Conservation (phyloP, 1,140 invertebrate species). For the Pseudomyrmex gracilis region DNA sequence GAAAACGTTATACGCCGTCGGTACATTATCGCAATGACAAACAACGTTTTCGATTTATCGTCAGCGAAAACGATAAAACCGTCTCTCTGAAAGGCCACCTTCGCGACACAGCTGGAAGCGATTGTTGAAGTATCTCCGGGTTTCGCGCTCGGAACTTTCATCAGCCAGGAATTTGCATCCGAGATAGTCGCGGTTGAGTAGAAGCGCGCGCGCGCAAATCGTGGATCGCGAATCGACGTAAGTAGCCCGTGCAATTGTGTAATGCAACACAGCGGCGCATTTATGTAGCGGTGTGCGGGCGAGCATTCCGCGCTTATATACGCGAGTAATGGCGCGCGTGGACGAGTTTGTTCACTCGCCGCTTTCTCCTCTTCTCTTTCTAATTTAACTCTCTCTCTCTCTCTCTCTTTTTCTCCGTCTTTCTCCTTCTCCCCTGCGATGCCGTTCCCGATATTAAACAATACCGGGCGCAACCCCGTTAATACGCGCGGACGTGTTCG, state of each 20-base stretch:
- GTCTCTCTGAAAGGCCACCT: constrained; percentile 12
- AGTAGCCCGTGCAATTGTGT: constrained; percentile 41
- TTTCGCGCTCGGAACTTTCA: constrained; percentile 30
- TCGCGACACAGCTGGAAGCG: constrained; percentile 17
- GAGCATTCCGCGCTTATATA: constrained; percentile 40
- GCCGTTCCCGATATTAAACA: constrained; percentile 55
- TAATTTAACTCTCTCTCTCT: background rate
- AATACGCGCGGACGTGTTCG: constrained; percentile 65
- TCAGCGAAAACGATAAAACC: constrained; percentile 21
- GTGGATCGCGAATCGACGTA: constrained; percentile 19
- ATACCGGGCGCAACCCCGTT: constrained; percentile 66
- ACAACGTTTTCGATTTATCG: constrained; percentile 10
- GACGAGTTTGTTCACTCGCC: background rate
- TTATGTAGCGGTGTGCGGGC: constrained; percentile 16
- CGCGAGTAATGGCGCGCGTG: constrained; percentile 43
- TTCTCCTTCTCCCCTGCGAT: no score
- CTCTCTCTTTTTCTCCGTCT: no score
- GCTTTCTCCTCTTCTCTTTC: background rate
- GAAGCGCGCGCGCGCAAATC: constrained; percentile 21
- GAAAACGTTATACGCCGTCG: background rate
- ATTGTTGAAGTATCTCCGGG: background rate
- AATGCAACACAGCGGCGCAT: constrained; percentile 33
- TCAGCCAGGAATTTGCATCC: constrained; percentile 49
- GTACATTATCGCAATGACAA: background rate
- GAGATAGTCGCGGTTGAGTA: constrained; percentile 19